A percentile compares a stretch with the other conserved stretches of the same genome.
These are phyloP conservation scores for Xylocampa areola DNA, from an alignment of 2,888 invertebrate species.

Conservation along the genomic window DNA sequence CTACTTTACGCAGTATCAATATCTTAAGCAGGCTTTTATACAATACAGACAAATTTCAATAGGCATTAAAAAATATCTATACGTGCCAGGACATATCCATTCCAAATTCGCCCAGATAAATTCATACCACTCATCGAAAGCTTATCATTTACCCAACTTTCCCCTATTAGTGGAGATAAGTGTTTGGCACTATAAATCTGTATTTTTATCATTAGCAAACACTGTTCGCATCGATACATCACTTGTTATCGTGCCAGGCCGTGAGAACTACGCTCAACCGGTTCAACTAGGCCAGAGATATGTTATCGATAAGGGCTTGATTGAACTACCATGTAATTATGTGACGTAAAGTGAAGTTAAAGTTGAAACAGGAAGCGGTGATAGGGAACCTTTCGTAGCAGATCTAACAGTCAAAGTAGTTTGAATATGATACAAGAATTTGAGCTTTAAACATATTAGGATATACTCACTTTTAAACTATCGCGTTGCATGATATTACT, in stretches of 20 bases:
- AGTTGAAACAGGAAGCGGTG: not conserved
- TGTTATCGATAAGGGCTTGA: conserved; percentile 39
- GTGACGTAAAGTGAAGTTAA: conserved; percentile 2
- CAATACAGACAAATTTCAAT: too few species aligned
- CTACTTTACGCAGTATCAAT: too few species aligned
- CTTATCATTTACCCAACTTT: conserved; percentile 45
- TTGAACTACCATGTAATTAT: conserved; percentile 47
- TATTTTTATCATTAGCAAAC: conserved; percentile 55
- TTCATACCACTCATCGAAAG: conserved; percentile 1
- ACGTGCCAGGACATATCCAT: not conserved
- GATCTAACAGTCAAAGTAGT: not conserved
- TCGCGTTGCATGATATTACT: too few species aligned
- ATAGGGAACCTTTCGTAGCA: not conserved
- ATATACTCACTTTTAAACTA: too few species aligned
- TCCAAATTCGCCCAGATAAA: not conserved
- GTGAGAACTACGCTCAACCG: conserved; percentile 59
- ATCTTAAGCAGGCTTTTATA: too few species aligned
- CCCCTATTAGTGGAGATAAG: conserved; percentile 43
- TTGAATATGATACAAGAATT: too few species aligned
- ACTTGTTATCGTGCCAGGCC: conserved; percentile 59
- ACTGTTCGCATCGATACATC: conserved; percentile 61
- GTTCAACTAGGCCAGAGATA: conserved; percentile 43
- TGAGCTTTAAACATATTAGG: too few species aligned
- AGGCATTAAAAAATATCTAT: not conserved
- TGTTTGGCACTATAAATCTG: conserved; percentile 54